These are phyloP conservation scores for Micrastur ruficollis DNA, from an alignment of 2,797 vertebrate species.

Conservation along the genomic window DNA sequence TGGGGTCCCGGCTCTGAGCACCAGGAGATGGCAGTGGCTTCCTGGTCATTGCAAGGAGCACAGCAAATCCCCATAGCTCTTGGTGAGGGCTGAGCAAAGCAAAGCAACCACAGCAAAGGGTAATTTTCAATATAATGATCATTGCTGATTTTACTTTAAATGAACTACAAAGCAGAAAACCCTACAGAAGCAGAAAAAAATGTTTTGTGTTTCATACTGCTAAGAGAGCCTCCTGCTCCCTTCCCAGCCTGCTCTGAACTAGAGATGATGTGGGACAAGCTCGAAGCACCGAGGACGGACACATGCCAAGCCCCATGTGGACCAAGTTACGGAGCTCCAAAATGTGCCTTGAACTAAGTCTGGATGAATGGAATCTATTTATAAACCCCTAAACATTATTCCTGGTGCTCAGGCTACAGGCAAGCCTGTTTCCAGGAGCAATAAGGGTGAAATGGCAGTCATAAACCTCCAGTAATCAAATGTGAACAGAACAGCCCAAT, in stretches of 20 bases:
- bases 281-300: not conserved
- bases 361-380: not conserved
- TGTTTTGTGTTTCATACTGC: not conserved
- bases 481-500: conserved; percentile 71
- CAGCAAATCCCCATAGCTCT: not conserved
- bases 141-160: not conserved
- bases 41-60: not conserved
- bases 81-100: not conserved
- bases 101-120: not conserved
- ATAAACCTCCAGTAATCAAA: conserved; percentile 65
- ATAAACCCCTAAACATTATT: not conserved
- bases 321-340: not conserved
- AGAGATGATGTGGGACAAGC: not conserved
- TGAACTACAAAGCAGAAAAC: not conserved
- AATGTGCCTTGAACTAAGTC: not conserved
- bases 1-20: not conserved
- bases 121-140: not conserved
- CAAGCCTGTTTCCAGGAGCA: conserved; percentile 42
- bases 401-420: not conserved
- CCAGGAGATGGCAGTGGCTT: accelerated
- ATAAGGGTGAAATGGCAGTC: conserved; percentile 36
- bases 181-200: too few relatives aligned
- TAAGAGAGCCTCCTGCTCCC: not conserved
- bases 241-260: not conserved
- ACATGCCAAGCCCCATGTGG: too few relatives aligned